These are phyloP conservation scores for Zootermopsis nevadensis DNA, from an alignment of 2,888 invertebrate species.

Conservation along the genomic window DNA sequence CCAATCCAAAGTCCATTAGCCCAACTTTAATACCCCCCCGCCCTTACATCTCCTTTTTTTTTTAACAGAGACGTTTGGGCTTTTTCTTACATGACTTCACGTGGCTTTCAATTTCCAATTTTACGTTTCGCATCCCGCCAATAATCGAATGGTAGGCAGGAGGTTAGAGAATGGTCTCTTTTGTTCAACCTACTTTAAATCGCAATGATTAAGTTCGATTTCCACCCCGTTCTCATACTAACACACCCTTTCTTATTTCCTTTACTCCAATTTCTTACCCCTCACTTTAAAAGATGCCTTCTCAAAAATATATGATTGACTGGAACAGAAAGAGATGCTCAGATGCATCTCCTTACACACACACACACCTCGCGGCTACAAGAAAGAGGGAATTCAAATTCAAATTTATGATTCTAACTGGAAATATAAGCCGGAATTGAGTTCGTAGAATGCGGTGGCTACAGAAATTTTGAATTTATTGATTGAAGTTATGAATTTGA, in stretches of 20 bases:
- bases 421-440: background rate
- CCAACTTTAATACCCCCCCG: conserved; percentile 30
- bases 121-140: conserved; percentile 48
- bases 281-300: background rate
- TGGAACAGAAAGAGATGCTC: background rate
- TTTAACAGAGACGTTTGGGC: conserved; percentile 4
- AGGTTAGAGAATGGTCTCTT: conserved; percentile 31
- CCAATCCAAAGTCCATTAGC: conserved; percentile 46
- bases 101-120: conserved; percentile 49
- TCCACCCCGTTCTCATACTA: background rate
- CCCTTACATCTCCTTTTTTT: background rate
- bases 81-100: conserved; percentile 30
- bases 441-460: background rate
- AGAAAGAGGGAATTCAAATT: background rate
- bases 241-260: background rate
- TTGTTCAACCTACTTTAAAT: conserved; percentile 36
- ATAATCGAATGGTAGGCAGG: conserved; percentile 42
- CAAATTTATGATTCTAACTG: background rate
- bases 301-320: background rate
- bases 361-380: background rate
- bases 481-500: background rate
- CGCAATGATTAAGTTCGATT: conserved; percentile 34
- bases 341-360: background rate
- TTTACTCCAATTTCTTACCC: background rate
- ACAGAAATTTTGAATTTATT: background rate